phyloP scores from a whole-genome alignment of 64 coral and sea anemone species.

The Cladopsammia gracilis region DNA sequence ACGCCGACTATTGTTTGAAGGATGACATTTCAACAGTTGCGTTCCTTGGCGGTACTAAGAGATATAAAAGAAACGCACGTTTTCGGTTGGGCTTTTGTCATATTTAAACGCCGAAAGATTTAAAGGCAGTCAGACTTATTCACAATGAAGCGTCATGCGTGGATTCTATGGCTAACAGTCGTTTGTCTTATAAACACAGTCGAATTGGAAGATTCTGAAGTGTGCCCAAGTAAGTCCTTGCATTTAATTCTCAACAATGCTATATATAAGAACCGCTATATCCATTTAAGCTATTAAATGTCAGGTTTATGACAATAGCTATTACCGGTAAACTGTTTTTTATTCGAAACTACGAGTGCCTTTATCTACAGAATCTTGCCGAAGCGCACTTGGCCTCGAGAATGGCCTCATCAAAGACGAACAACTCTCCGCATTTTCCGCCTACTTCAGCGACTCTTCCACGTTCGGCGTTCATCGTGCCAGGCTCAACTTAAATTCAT shows the following conservation, averaged over 20 bases:
- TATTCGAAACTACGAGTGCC: too few species aligned
- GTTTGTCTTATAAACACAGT: neutral
- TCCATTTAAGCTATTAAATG: too few species aligned
- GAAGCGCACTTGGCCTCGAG: slow-evolving; percentile 30
- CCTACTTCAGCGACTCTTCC: slow-evolving; percentile 15
- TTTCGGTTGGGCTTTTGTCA: neutral
- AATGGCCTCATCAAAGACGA: slow-evolving; percentile 48
- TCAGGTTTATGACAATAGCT: too few species aligned
- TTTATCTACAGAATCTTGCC: slow-evolving; percentile 31
- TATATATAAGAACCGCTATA: too few species aligned
- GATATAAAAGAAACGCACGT: neutral
- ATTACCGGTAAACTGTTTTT: neutral
- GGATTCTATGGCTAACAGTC: neutral
- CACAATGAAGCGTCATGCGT: neutral
- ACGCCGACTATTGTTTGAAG: neutral
- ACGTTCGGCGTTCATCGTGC: slow-evolving; percentile 46
- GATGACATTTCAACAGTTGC: neutral
- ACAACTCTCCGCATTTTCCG: slow-evolving; percentile 26
- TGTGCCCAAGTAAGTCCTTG: slow-evolving; percentile 32
- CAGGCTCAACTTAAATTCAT: slow-evolving; percentile 18
- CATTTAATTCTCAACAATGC: neutral
- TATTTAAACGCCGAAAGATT: too few species aligned
- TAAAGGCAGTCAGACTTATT: neutral
- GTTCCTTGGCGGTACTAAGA: neutral
- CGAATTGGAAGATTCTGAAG: neutral